Evolutionary conservation across 2,113 vertebrate species (phyloP).

Genomic region (Ancistrus triradiatus): DNA sequence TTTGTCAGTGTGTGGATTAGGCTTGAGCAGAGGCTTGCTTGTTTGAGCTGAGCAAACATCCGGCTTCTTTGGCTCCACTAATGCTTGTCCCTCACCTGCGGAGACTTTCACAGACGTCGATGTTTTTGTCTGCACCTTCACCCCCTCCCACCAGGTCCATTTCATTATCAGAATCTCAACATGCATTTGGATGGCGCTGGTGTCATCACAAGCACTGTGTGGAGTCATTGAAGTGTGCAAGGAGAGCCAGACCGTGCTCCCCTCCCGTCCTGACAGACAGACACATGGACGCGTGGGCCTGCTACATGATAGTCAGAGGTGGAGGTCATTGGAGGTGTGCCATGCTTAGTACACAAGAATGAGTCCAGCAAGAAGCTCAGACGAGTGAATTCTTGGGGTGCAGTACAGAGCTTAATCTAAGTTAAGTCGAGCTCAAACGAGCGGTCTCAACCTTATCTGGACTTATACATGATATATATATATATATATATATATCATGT

Average conservation of each 20-base stretch:
- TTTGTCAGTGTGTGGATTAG: too few relatives aligned
- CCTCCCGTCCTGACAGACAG: too few relatives aligned
- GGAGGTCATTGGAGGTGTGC: slow-evolving; percentile 39
- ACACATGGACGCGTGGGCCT: slow-evolving; percentile 52
- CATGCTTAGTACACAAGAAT: too few relatives aligned
- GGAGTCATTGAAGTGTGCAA: slow-evolving; percentile 29
- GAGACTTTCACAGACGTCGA: slow-evolving; percentile 54
- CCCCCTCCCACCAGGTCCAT: slow-evolving; percentile 16
- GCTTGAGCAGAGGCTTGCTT: too few relatives aligned
- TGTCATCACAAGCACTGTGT: slow-evolving; percentile 19
- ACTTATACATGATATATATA: too few relatives aligned
- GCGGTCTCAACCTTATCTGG: too few relatives aligned
- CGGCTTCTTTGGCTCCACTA: slow-evolving; percentile 14
- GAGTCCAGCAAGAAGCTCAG: too few relatives aligned
- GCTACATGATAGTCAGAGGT: slow-evolving; percentile 49
- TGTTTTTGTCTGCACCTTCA: slow-evolving; percentile 53
- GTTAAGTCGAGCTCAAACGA: too few relatives aligned
- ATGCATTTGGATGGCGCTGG: slow-evolving; percentile 40
- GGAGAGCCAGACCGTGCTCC: too few relatives aligned
- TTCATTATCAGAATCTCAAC: slow-evolving; percentile 24
- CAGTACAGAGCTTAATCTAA: too few relatives aligned
- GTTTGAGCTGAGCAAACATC: not conserved
- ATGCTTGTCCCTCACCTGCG: slow-evolving; percentile 53
- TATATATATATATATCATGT: too few relatives aligned
- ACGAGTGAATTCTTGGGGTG: too few relatives aligned